These are phyloP conservation scores for Euzophera pinguis DNA, from an alignment of 2,888 invertebrate species.

Conservation along the genomic window DNA sequence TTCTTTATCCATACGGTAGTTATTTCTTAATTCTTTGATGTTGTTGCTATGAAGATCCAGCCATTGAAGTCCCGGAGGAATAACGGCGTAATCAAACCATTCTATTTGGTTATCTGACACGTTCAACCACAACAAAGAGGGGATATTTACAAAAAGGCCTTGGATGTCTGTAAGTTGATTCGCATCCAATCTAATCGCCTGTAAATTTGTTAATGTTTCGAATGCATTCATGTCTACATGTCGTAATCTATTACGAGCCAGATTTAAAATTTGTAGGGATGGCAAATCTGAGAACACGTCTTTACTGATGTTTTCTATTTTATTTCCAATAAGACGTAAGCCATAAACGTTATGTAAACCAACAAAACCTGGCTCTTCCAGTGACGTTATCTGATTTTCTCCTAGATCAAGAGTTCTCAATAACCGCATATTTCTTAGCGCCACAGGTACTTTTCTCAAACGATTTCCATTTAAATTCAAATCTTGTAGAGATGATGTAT, in stretches of 20 bases:
- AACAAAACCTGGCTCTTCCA: slow-evolving; percentile 90
- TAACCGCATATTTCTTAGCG: slow-evolving; percentile 90
- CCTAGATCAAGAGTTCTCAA: slow-evolving; percentile 94
- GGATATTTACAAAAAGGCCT: slow-evolving; percentile 90
- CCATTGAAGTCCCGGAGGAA: slow-evolving; percentile 91
- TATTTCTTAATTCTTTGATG: slow-evolving; percentile 88
- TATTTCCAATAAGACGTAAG: slow-evolving; percentile 93
- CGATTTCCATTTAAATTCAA: slow-evolving; percentile 93
- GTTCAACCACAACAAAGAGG: slow-evolving; percentile 92
- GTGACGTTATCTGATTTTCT: slow-evolving; percentile 90
- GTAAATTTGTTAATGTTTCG: slow-evolving; percentile 87
- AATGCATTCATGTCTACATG: slow-evolving; percentile 90
- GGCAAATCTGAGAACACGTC: slow-evolving; percentile 89
- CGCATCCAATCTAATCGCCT: slow-evolving; percentile 92
- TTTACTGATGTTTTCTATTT: slow-evolving; percentile 89
- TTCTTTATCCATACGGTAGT: slow-evolving; percentile 84
- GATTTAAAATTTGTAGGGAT: slow-evolving; percentile 90
- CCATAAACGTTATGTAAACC: slow-evolving; percentile 93
- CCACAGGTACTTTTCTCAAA: slow-evolving; percentile 88
- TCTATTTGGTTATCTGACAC: slow-evolving; percentile 94
- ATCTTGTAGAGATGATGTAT: slow-evolving; percentile 94
- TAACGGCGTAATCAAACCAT: slow-evolving; percentile 92
- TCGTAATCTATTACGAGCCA: slow-evolving; percentile 91
- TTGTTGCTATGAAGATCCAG: slow-evolving; percentile 94
- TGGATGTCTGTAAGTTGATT: slow-evolving; percentile 91